Evolutionary conservation across 2,888 invertebrate species (phyloP).

Genomic region (Altica lythri): DNA sequence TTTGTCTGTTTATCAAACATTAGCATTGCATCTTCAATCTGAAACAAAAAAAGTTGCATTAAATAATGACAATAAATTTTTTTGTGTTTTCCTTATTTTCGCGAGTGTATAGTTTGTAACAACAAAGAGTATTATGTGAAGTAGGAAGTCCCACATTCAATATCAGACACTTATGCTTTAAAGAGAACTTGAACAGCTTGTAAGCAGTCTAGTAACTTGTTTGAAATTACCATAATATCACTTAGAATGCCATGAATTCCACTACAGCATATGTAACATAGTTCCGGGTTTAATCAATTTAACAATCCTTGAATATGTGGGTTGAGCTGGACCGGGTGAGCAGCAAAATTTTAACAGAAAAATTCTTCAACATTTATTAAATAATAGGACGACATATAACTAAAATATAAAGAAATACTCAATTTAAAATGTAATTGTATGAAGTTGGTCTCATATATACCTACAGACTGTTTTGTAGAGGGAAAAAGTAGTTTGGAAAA

Average conservation of each 20-base stretch:
- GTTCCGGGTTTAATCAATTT: constrained; percentile 30
- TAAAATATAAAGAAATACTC: too few relatives aligned
- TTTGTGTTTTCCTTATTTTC: background rate
- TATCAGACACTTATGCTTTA: background rate
- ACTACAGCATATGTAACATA: constrained; percentile 31
- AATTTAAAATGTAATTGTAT: too few relatives aligned
- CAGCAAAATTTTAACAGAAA: too few relatives aligned
- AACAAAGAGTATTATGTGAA: too few relatives aligned
- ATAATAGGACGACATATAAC: too few relatives aligned
- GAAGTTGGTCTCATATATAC: too few relatives aligned
- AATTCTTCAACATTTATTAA: too few relatives aligned
- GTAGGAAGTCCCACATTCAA: too few relatives aligned
- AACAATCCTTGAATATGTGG: constrained; percentile 20
- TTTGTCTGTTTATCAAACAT: constrained; percentile 99
- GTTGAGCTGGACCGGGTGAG: background rate
- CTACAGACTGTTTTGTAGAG: too few relatives aligned
- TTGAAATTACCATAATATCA: constrained; percentile 35
- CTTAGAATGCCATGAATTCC: constrained; percentile 33
- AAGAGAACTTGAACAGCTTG: constrained; percentile 9
- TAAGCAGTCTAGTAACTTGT: constrained; percentile 22
- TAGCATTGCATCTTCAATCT: constrained; percentile 99
- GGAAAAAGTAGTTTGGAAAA: too few relatives aligned
- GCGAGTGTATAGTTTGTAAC: too few relatives aligned
- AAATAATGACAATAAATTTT: background rate
- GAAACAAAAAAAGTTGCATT: constrained; percentile 63